phyloP scores from a whole-genome alignment of 2,113 vertebrate species.

The Saiga tatarica region DNA sequence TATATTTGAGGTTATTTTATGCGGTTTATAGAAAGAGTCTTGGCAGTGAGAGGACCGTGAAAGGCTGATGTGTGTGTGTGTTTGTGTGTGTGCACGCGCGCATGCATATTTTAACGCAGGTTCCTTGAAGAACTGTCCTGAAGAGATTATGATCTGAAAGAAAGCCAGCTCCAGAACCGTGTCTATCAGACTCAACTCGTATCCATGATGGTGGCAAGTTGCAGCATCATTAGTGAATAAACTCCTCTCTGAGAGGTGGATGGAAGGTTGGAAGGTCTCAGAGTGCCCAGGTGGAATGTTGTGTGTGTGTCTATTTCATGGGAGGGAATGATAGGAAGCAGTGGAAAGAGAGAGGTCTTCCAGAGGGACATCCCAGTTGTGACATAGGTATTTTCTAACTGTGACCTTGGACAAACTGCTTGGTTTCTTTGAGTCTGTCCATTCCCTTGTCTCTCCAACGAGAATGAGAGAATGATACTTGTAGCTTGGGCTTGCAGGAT shows the following conservation, averaged over 20 bases:
- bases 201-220: not conserved
- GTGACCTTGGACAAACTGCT: not conserved
- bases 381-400: not conserved
- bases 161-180: not conserved
- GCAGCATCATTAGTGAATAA: not conserved
- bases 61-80: not conserved
- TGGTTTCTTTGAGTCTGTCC: not conserved
- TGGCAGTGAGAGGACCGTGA: not conserved
- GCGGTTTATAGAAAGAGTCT: not conserved
- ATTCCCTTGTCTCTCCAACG: not conserved
- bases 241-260: not conserved
- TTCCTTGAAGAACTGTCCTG: not conserved
- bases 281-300: not conserved
- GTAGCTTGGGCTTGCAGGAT: not conserved
- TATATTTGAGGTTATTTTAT: slow-evolving; percentile 50
- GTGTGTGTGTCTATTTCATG: not conserved
- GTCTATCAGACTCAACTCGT: not conserved
- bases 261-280: not conserved
- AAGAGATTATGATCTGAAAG: not conserved
- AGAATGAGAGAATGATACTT: not conserved
- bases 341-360: not conserved
- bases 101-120: not conserved
- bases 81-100: accelerated
- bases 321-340: not conserved
- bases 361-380: not conserved